Evolutionary conservation across 2,797 vertebrate species (phyloP), one percentile per base, ranked within the genome.

Genomic region (Pipistrellus kuhlii): DNA sequence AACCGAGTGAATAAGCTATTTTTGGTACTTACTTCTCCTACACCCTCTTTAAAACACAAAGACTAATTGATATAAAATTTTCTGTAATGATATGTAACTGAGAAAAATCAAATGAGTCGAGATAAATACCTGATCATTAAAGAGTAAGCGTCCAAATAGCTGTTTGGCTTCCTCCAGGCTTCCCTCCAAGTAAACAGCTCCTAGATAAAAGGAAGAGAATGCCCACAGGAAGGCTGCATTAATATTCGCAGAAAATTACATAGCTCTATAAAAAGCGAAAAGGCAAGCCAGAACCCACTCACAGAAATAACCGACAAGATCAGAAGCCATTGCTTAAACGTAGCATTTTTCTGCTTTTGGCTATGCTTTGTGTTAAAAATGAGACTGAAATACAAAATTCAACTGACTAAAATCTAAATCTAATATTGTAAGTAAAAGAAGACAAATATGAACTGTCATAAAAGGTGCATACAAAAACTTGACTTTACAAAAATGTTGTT

Each of bases 141-240:
- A 99, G 35, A 99, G 99, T 62, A 99, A 98, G 93, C 99, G 98
- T 72, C 99, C 99, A 97, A 99, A 99, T 76, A 99, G 98, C 95
- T 98, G 98, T 72, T 99, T 99, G 88, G 99, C 99, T 97, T 99
- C 99, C 66, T 99, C 99, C 88, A 99, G 98, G 78, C 99, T 99
- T 92, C 99, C 99, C 93, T 99, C 99, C 96, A 99, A 96, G 97
- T 99, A 99, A 96, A 99, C 99, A 1, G 99, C 99, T 94, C 99
- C 99, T 99, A 94, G 59, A 94, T 12, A 59, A 97, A 81, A 75
- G 48, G 59, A 94, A 30, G 87, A 91, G 85, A 55, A 94, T 0
- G 2, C 59, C 90, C 62, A 89, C 96, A 68, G 64, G 91, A 91
- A 97, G 81, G 48, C 83, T 2, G 25, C 23, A 62, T 96, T 93